Base-by-base conservation (phyloP, 1,140 invertebrate genomes). In the Atta texana region DNA sequence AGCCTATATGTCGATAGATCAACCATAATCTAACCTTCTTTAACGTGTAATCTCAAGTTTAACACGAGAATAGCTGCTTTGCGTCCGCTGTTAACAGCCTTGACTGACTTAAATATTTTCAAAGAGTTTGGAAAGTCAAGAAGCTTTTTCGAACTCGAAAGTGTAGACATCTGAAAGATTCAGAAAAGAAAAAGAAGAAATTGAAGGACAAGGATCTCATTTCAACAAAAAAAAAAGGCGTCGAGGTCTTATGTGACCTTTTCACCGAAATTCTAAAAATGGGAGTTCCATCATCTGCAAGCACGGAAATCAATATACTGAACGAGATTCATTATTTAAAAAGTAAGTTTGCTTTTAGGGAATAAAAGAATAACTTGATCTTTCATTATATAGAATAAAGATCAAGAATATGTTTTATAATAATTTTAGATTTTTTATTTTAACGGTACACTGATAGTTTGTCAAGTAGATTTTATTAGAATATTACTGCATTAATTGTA, bases 241-340 rank as follows among this genome's bases (percentile, higher is more conserved):
- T 49, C 10, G 21, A 0, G 31, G 24, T n/a, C 2, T 31, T 28
- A 44, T 44, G n/a, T 10, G 39, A 21, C 8, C 10, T 1, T 2
- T 28, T 10, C 16, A 4, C 21, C 31, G 14, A 59, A 75, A 21
- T 39, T 57, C n/a, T 49, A 12, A 21, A 49, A 31, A 66, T 78
- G 76, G 61, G 39, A 78, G 59, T 78, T 14, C 76, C 76, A 7
- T 31, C 61, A 28, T 66, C 76, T 8, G 76, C 39, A 34, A 78
- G 44, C 34, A 51, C 61, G 18, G 28, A 78, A 78, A 3, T 31
- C 12, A 66, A 78, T 21, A 78, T 31, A 31, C 7, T 78, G 39
- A 78, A 31, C 7, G 76, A 78, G 12, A 78, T 78, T 31, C 2
- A 31, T 53, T 51, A 21, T 78, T 51, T 66, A 8, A 78, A 34